phyloP scores from a whole-genome alignment of 1,140 invertebrate genomes.

The Xylocopa sonorina region DNA sequence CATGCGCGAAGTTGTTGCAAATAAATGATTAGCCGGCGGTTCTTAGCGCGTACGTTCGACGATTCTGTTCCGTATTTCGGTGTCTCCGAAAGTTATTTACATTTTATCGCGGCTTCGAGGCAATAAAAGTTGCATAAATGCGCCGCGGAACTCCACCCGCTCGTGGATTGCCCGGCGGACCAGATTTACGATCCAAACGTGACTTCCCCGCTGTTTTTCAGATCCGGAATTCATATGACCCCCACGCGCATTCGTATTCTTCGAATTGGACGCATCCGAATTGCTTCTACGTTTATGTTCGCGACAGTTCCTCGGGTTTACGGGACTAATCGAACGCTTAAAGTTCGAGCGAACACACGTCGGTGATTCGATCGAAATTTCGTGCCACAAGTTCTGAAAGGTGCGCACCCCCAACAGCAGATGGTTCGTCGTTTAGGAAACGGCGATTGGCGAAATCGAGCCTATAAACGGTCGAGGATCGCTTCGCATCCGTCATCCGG shows the following conservation, averaged over 20 bases:
- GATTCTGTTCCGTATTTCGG: no score
- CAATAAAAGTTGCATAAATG: neutral
- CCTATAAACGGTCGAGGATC: slow-evolving; percentile 12
- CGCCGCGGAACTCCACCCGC: no score
- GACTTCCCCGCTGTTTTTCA: neutral
- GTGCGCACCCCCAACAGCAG: no score
- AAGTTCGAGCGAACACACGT: neutral
- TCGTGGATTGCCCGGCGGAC: neutral
- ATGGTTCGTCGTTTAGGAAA: no score
- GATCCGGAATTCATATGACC: neutral
- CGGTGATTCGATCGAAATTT: neutral
- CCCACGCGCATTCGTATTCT: neutral
- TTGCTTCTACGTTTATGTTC: neutral
- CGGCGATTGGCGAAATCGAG: neutral
- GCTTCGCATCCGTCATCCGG: slow-evolving; percentile 40
- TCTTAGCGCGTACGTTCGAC: no score
- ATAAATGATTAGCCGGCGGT: no score
- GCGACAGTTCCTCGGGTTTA: neutral
- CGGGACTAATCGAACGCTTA: neutral
- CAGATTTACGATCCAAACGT: neutral
- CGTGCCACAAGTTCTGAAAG: neutral
- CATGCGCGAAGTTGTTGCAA: no score
- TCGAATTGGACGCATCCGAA: neutral
- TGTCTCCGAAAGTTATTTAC: no score
- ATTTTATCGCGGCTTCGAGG: neutral